phyloP scores from a whole-genome alignment of 2,797 vertebrate genomes.

The Melanogrammus aeglefinus region DNA sequence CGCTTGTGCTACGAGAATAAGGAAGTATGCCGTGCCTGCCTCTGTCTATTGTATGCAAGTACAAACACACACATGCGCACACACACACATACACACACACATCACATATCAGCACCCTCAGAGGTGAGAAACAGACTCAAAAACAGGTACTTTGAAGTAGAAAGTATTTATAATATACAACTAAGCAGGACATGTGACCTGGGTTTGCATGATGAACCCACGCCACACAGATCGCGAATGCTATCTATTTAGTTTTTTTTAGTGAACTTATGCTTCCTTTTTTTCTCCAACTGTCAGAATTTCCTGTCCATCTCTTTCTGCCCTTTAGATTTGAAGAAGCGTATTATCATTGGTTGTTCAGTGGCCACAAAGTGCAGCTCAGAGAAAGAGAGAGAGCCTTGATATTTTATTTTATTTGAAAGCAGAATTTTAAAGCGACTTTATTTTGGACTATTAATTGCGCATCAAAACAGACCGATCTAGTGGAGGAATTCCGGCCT shows the following conservation, averaged over 20 bases:
- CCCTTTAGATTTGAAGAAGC: slow-evolving; percentile 1
- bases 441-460: background rate
- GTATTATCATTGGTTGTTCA: background rate
- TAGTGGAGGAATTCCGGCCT: slow-evolving; percentile 49
- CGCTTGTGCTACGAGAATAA: slow-evolving; percentile 57
- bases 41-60: slow-evolving; percentile 47
- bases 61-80: slow-evolving; percentile 38
- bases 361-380: background rate
- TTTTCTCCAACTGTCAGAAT: slow-evolving; percentile 13
- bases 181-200: background rate
- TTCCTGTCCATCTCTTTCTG: background rate
- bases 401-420: background rate
- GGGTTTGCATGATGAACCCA: slow-evolving; percentile 4
- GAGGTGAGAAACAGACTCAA: background rate
- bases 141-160: background rate
- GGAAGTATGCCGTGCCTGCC: slow-evolving; percentile 70
- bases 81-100: slow-evolving; percentile 26
- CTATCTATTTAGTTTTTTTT: background rate
- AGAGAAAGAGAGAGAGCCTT: background rate
- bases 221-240: background rate
- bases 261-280: slow-evolving; percentile 17
- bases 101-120: slow-evolving; percentile 38
- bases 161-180: background rate
- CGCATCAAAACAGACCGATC: slow-evolving; percentile 18
- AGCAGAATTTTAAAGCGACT: background rate